Conservation (phyloP, 2,113 vertebrate species). For the Candoia aspera region DNA sequence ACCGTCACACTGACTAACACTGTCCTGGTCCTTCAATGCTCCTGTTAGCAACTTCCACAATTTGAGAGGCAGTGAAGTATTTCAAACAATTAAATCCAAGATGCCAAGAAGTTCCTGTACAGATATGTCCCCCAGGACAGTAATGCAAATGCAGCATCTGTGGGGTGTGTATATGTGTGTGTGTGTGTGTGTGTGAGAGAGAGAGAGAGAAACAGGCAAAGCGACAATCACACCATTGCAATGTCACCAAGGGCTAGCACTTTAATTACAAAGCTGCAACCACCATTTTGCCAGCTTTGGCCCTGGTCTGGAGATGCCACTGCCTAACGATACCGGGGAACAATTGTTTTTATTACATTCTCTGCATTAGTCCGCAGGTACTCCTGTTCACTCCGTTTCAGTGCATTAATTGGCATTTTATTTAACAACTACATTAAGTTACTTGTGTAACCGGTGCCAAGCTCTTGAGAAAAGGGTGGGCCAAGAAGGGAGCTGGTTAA, state of each 20-base stretch:
- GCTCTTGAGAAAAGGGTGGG: neutral
- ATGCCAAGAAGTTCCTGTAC: neutral
- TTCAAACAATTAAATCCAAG: neutral
- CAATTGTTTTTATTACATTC: neutral
- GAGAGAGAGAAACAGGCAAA: neutral
- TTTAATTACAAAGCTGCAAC: neutral
- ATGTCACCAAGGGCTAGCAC: neutral
- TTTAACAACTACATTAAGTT: neutral
- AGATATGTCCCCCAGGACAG: neutral
- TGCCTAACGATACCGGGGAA: neutral
- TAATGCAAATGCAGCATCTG: neutral
- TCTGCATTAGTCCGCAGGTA: neutral
- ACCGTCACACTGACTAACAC: neutral
- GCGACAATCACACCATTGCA: neutral
- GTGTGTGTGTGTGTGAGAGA: neutral
- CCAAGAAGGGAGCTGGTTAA: neutral
- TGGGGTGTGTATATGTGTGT: neutral
- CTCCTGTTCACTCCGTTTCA: neutral
- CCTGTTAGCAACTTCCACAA: neutral
- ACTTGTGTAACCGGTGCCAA: neutral
- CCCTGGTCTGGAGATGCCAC: neutral
- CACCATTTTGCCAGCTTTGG: neutral
- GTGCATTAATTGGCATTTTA: neutral
- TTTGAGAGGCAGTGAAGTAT: neutral
- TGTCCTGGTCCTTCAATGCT: neutral